Evolutionary conservation across 2,113 vertebrate genomes (phyloP).

Genomic region (Limnothrissa miodon): DNA sequence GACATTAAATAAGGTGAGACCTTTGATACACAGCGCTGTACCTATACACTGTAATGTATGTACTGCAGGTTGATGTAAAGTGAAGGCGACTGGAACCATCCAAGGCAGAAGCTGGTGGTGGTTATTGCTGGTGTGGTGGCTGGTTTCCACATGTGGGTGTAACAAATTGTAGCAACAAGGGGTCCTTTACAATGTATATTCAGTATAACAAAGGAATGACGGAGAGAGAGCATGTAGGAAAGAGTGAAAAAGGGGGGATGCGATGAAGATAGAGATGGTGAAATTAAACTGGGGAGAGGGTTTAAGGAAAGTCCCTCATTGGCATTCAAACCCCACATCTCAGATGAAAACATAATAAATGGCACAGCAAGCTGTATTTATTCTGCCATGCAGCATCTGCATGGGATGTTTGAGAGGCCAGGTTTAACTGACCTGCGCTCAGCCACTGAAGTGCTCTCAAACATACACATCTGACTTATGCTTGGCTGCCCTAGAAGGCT

Average conservation of each 20-base stretch:
- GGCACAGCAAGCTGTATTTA: not conserved
- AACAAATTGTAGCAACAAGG: not conserved
- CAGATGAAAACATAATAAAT: constrained; percentile 11
- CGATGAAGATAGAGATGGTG: not conserved
- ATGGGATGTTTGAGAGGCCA: not conserved
- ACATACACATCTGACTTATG: not conserved
- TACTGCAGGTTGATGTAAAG: not conserved
- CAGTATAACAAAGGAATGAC: not conserved
- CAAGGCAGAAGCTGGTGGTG: not conserved
- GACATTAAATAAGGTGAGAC: not conserved
- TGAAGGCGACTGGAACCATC: not conserved
- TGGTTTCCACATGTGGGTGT: not conserved
- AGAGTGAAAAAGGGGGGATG: not conserved
- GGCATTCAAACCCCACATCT: not conserved
- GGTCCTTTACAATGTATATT: not conserved
- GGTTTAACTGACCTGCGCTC: not conserved
- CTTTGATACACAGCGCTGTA: not conserved
- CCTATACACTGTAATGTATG: not conserved
- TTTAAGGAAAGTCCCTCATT: not conserved
- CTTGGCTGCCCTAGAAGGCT: not conserved
- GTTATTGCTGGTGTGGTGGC: not conserved
- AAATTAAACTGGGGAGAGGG: not conserved
- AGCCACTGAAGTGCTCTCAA: not conserved
- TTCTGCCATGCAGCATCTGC: not conserved
- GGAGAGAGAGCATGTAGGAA: not conserved